Evolutionary conservation across 2,888 invertebrate species (phyloP), one percentile per base, ranked within the genome.

Genomic region (Drosophila hawaiiensis): DNA sequence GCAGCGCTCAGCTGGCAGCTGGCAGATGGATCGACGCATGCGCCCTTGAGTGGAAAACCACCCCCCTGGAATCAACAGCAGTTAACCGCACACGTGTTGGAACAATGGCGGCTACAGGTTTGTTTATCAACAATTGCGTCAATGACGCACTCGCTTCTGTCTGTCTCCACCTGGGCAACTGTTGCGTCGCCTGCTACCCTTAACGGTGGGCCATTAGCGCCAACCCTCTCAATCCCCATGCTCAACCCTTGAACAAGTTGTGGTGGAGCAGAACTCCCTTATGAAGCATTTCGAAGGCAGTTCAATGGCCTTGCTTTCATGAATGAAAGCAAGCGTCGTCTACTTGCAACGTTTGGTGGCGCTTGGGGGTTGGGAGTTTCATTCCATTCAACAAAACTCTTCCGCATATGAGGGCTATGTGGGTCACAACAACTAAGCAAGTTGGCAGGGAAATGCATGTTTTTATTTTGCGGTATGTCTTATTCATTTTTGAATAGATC

Each of bases 251-350:
- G 16, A 52, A 5, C 41, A 33, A 49, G 16, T 10, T 2, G 35
- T 28, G 50, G n/a, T 54, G 33, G 35, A n/a, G 49, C 41, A 19
- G 16, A 50, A 70, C 77, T 68, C 78, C 78, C 88, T 80, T 77
- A 82, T 91, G 89, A 81, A 80, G 73, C 78, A 78, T 73, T 77
- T 76, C 73, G 74, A 70, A 67, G 75, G 63, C 80, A 71, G 87
- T 87, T 87, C 87, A 87, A 87, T 87, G 87, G 78, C 90, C 87
- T 80, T 76, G 69, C 68, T 83, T 79, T 83, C 68, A 91, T 87
- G 87, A 87, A 87, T 87, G 87, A 73, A 29, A 29, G 29, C 29
- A 29, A 80, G 74, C 73, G 33, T 56, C 31, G 50, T n/a, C 49
- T 25, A 28, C 31, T 43, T 29, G 29, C 29, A 6, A n/a, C 19